Evolutionary conservation across 2,888 invertebrate species (phyloP).

Genomic region (Erebia ligea): DNA sequence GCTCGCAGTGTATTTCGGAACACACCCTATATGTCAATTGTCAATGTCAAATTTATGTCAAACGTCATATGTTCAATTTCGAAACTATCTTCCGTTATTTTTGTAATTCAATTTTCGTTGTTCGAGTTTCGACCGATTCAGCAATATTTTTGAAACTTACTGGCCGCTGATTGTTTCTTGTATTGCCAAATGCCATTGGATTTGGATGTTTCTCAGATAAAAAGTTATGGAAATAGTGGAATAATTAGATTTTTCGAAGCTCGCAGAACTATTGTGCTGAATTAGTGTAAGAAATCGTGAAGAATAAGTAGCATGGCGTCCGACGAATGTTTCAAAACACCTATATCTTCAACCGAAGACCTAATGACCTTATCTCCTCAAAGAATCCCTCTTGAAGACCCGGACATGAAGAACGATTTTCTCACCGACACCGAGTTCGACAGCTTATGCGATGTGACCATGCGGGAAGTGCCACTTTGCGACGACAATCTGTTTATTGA

Average conservation of each 20-base stretch:
- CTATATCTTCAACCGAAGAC: constrained; percentile 68
- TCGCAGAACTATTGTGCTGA: constrained; percentile 51
- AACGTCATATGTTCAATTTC: constrained; percentile 25
- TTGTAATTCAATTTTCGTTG: constrained; percentile 1
- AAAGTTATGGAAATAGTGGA: constrained; percentile 14
- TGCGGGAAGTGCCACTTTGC: constrained; percentile 64
- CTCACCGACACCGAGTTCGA: constrained; percentile 70
- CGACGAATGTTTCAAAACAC: constrained; percentile 67
- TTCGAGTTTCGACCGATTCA: not conserved
- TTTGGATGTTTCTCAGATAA: not conserved
- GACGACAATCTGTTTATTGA: constrained; percentile 79
- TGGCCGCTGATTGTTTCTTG: not conserved
- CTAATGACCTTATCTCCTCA: constrained; percentile 70
- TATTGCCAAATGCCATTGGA: not conserved
- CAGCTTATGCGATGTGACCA: constrained; percentile 72
- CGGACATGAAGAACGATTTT: constrained; percentile 63
- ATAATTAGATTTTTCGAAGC: constrained; percentile 37
- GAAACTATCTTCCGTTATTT: constrained; percentile 21
- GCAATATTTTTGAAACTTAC: constrained; percentile 1
- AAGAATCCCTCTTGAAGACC: constrained; percentile 49
- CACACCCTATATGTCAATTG: no score
- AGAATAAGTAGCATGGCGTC: constrained; percentile 56
- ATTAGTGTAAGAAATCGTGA: constrained; percentile 47
- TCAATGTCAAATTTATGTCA: not conserved
- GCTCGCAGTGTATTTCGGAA: no score